Conservation (phyloP, 2,888 invertebrate species). For the Dynastes grantii region DNA sequence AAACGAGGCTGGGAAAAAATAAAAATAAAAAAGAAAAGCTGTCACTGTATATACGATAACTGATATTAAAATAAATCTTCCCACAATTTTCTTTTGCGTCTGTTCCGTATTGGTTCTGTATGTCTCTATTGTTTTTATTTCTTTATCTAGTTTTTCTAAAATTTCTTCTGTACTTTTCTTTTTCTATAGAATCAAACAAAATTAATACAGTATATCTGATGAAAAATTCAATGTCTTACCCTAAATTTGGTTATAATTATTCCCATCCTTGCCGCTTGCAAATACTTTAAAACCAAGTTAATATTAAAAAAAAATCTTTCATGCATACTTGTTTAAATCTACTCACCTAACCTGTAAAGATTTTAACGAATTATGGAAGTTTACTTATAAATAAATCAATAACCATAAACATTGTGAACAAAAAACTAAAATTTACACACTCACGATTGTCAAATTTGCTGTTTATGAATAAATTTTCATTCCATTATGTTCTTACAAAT, state of each 20-base stretch:
- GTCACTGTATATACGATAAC: constrained; percentile 81
- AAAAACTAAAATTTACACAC: constrained; percentile 26
- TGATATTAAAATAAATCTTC: constrained; percentile 82
- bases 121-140: constrained; percentile 86
- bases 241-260: constrained; percentile 79
- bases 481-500: constrained; percentile 47
- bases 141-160: constrained; percentile 83
- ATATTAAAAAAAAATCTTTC: constrained; percentile 42
- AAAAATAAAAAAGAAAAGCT: constrained; percentile 84
- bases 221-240: constrained; percentile 71
- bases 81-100: constrained; percentile 86
- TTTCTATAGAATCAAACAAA: constrained; percentile 69
- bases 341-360: constrained; percentile 50
- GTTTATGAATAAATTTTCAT: constrained; percentile 48
- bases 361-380: neutral
- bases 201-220: constrained; percentile 7
- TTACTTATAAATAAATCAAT: constrained; percentile 7
- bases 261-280: constrained; percentile 73
- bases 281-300: constrained; percentile 36
- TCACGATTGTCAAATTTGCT: constrained; percentile 43
- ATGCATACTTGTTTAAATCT: constrained; percentile 46
- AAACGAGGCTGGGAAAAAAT: constrained; percentile 84
- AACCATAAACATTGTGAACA: constrained; percentile 24
- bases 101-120: constrained; percentile 87
- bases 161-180: constrained; percentile 74